Percentiles rank a stretch among this genome's conserved stretches.
Conservation (phyloP, 2,888 invertebrate species). For the Dolomedes plantarius region DNA sequence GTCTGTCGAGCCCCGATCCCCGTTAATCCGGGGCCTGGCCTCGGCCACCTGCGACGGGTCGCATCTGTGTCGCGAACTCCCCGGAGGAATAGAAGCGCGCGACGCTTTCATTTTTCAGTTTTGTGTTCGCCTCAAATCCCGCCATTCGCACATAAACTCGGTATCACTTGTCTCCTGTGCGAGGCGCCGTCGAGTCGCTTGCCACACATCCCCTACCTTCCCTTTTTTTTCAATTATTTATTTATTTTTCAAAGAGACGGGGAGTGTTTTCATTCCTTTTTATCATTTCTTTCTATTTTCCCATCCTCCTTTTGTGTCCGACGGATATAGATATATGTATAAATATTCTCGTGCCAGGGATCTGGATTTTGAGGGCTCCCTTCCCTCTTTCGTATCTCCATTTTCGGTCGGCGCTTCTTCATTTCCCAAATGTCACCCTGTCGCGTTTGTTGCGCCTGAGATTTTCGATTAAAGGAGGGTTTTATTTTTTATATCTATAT, state of each 20-base stretch:
- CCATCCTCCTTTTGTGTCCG: background rate
- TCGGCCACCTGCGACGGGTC: constrained; percentile 64
- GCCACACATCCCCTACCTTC: background rate
- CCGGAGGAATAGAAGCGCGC: constrained; percentile 27
- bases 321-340: constrained; percentile 2
- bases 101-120: constrained; percentile 68
- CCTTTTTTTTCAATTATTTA: no score
- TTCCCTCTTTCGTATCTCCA: background rate
- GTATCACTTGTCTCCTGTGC: constrained; percentile 52
- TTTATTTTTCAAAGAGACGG: background rate
- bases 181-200: constrained; percentile 39
- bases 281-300: constrained; percentile 12
- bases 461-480: constrained; percentile 6
- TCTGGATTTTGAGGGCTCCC: background rate
- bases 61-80: constrained; percentile 61
- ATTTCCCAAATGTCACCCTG: constrained; percentile 14
- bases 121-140: constrained; percentile 65
- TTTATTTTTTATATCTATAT: background rate
- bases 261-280: constrained; percentile 2
- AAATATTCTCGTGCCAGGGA: background rate
- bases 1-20: constrained; percentile 49
- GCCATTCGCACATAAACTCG: constrained; percentile 67
- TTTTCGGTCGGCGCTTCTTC: constrained; percentile 5
- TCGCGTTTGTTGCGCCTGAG: constrained; percentile 12
- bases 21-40: constrained; percentile 53